Evolutionary conservation across 2,113 vertebrate genomes (phyloP).

Genomic region (Chaetura pelagica): DNA sequence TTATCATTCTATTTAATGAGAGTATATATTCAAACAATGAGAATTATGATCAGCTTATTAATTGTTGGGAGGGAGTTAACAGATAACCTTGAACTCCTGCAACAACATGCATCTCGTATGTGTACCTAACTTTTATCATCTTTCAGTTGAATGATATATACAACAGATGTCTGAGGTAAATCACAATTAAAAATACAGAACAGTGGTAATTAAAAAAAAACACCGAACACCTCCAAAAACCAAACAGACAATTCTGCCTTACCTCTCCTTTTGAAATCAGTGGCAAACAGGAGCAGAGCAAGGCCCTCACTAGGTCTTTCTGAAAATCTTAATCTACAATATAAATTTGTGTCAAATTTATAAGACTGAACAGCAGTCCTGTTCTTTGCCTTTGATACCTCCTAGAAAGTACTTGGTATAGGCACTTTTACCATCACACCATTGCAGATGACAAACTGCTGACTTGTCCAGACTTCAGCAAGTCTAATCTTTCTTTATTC

Average conservation of each 20-base stretch:
- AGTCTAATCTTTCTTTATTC: not conserved
- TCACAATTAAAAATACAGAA: not conserved
- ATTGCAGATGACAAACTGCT: rapidly evolving
- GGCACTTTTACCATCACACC: not conserved
- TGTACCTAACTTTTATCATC: not conserved
- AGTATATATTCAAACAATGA: not conserved
- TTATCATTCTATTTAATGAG: not conserved
- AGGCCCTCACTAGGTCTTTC: not conserved
- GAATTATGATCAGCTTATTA: not conserved
- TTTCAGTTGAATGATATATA: not conserved
- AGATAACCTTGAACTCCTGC: not conserved
- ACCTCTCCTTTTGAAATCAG: not conserved
- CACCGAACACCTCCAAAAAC: rapidly evolving
- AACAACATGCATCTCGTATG: not conserved
- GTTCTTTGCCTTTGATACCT: not conserved
- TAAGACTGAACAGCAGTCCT: not conserved
- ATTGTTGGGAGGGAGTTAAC: not conserved
- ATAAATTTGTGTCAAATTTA: not conserved
- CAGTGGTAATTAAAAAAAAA: not conserved
- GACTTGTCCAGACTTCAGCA: not conserved
- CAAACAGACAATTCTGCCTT: not conserved
- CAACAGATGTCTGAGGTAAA: not conserved
- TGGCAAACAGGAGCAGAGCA: not conserved
- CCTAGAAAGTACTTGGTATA: not conserved
- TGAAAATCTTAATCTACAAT: not conserved